Conservation (phyloP, 1,140 invertebrate genomes). For the Mizuhopecten yessoensis region DNA sequence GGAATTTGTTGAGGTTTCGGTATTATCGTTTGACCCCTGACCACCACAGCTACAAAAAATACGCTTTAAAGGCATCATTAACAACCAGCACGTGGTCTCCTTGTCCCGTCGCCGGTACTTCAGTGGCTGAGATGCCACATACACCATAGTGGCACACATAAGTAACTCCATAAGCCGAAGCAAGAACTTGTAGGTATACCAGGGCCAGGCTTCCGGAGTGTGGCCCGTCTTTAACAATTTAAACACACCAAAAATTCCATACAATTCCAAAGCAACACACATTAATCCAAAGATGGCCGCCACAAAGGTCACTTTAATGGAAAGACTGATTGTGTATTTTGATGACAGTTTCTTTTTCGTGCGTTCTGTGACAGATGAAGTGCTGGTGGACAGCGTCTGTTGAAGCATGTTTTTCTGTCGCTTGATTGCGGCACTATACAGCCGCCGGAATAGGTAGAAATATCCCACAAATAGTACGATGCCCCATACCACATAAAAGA, state of each 20-base stretch:
- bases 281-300: slow-evolving; percentile 92
- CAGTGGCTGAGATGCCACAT: slow-evolving; percentile 88
- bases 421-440: slow-evolving; percentile 82
- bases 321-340: slow-evolving; percentile 86
- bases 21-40: slow-evolving; percentile 22
- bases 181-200: slow-evolving; percentile 94
- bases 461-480: slow-evolving; percentile 92
- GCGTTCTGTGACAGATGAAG: not conserved
- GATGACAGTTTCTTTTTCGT: slow-evolving; percentile 83
- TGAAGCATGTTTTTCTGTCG: slow-evolving; percentile 75
- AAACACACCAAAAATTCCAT: slow-evolving; percentile 90
- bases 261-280: slow-evolving; percentile 91
- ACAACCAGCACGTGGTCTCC: slow-evolving; percentile 44
- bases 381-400: not conserved
- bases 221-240: slow-evolving; percentile 76
- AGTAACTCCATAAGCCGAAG: slow-evolving; percentile 92
- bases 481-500: slow-evolving; percentile 89
- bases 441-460: slow-evolving; percentile 89
- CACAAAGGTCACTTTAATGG: slow-evolving; percentile 93
- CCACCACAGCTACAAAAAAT: slow-evolving; percentile 55
- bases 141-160: slow-evolving; percentile 91
- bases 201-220: slow-evolving; percentile 88
- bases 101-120: slow-evolving; percentile 49
- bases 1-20: not conserved
- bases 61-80: slow-evolving; percentile 42